A percentile compares a stretch with the other conserved stretches of the same genome.
phyloP scores from a whole-genome alignment of 2,888 invertebrate species.

The Xestoiulus laeticollis region DNA sequence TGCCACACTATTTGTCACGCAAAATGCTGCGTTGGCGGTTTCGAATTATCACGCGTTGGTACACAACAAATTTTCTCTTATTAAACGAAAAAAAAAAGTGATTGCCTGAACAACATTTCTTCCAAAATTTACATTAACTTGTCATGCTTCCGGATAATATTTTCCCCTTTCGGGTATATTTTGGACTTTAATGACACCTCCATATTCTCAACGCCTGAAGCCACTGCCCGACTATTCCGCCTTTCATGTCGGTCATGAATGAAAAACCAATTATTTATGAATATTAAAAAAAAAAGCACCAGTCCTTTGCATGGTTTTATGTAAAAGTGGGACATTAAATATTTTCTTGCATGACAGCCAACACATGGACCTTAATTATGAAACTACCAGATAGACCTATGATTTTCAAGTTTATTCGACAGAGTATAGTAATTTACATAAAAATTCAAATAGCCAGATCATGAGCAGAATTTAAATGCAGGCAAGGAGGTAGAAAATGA shows the following conservation, averaged over 20 bases:
- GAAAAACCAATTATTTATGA: too few relatives aligned
- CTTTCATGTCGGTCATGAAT: too few relatives aligned
- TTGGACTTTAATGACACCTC: background rate
- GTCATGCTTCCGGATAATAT: too few relatives aligned
- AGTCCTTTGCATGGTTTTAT: background rate
- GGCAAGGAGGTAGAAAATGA: slow-evolving; percentile 10
- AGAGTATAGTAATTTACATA: background rate
- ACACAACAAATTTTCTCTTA: too few relatives aligned
- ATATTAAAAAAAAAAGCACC: too few relatives aligned
- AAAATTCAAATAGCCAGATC: slow-evolving; percentile 17
- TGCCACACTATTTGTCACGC: too few relatives aligned
- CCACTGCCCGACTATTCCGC: background rate
- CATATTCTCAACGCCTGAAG: background rate
- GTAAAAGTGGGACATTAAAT: background rate
- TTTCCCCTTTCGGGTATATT: too few relatives aligned
- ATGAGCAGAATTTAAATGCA: slow-evolving; percentile 19
- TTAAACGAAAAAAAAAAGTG: too few relatives aligned
- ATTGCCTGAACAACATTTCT: too few relatives aligned
- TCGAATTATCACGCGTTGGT: too few relatives aligned
- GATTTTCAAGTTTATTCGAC: background rate
- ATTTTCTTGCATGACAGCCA: background rate
- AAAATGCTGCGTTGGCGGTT: too few relatives aligned
- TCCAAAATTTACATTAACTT: too few relatives aligned
- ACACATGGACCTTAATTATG: background rate
- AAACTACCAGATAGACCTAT: background rate